phyloP scores from a whole-genome alignment of 2,113 vertebrate genomes.

The Podocnemis expansa region DNA sequence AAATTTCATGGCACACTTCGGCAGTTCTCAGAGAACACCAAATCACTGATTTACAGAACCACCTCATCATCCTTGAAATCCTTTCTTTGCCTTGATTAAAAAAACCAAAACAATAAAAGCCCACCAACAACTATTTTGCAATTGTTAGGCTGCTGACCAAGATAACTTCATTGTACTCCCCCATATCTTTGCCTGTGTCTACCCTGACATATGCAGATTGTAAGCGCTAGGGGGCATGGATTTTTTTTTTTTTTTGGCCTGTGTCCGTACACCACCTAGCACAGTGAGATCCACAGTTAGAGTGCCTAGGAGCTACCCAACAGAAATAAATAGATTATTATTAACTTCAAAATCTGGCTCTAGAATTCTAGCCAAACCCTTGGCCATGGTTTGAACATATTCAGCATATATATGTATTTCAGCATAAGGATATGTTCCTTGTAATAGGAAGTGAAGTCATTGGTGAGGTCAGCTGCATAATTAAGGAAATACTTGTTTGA shows the following conservation, averaged over 20 bases:
- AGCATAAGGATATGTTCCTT: not conserved
- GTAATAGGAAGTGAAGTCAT: not conserved
- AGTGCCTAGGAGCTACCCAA: not conserved
- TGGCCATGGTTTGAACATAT: not conserved
- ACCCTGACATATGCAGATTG: not conserved
- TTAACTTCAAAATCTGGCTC: not conserved
- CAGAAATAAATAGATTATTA: not conserved
- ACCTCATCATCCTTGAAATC: not conserved
- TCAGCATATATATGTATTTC: not conserved
- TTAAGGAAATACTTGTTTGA: not conserved
- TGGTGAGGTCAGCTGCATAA: not conserved
- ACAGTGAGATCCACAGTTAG: not conserved
- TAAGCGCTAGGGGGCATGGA: not conserved
- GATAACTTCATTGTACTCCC: not conserved
- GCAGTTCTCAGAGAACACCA: too few species aligned
- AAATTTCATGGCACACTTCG: too few species aligned
- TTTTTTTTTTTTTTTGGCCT: not conserved
- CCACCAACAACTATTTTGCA: too few species aligned
- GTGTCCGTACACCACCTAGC: not conserved
- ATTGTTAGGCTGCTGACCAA: not conserved
- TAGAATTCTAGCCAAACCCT: not conserved
- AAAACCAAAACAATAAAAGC: too few species aligned
- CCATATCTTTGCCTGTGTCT: not conserved
- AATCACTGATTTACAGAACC: too few species aligned
- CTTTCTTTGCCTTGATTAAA: too few species aligned